Evolutionary conservation across 1,140 invertebrate species (phyloP).

Genomic region (Melanaphis sacchari): DNA sequence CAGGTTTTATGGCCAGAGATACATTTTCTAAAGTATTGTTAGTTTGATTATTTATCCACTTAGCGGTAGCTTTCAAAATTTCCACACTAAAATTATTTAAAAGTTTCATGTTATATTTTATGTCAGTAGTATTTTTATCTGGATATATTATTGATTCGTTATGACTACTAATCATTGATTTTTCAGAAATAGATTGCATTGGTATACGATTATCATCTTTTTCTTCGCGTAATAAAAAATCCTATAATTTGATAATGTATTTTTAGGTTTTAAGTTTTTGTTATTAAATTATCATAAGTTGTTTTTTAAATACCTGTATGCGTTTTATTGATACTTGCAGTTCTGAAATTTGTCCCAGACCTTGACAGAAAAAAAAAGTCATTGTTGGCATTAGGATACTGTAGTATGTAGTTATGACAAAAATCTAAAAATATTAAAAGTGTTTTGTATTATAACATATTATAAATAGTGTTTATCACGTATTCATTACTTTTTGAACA

Average conservation of each 20-base stretch:
- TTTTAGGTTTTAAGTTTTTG: background rate
- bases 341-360: conserved; percentile 70
- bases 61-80: conserved; percentile 69
- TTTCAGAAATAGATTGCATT: background rate
- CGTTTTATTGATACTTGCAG: conserved; percentile 73
- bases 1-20: conserved; percentile 70
- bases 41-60: conserved; percentile 68
- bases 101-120: conserved; percentile 66
- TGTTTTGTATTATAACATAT: background rate
- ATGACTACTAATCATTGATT: background rate
- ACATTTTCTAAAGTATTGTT: conserved; percentile 72
- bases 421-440: conserved; percentile 65
- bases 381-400: conserved; percentile 75
- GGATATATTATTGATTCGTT: background rate
- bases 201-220: conserved; percentile 58
- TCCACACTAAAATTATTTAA: conserved; percentile 65
- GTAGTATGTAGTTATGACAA: conserved; percentile 77
- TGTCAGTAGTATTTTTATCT: background rate
- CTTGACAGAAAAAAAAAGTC: conserved; percentile 74
- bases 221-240: conserved; percentile 75
- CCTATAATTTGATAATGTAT: conserved; percentile 65
- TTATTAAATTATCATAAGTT: background rate
- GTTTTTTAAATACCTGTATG: conserved; percentile 63
- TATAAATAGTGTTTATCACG: background rate
- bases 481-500: conserved; percentile 73